Conservation (phyloP, 2,113 vertebrate species). For the Siphamia tubifer region DNA sequence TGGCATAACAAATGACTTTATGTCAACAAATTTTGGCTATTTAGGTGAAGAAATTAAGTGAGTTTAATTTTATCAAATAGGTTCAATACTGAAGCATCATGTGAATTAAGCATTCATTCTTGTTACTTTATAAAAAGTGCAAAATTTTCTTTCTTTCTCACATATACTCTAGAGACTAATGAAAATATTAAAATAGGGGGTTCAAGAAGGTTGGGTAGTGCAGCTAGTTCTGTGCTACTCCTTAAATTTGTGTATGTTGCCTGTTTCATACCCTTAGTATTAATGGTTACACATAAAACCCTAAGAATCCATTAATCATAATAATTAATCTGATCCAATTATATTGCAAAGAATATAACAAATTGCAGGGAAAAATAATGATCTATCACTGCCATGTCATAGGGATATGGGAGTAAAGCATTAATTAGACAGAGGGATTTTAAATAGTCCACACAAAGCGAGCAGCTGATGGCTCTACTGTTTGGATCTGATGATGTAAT, state of each 20-base stretch:
- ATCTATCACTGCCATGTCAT: slow-evolving; percentile 98
- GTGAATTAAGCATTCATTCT: neutral
- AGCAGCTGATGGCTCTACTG: slow-evolving; percentile 85
- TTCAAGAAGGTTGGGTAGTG: slow-evolving; percentile 63
- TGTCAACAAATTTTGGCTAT: neutral
- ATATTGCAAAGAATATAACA: slow-evolving; percentile 99
- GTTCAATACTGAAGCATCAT: neutral
- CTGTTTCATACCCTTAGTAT: slow-evolving; percentile 88
- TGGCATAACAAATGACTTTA: neutral
- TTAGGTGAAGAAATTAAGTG: neutral
- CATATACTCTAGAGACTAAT: neutral
- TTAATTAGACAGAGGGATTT: slow-evolving; percentile 97
- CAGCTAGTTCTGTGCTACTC: slow-evolving; percentile 81
- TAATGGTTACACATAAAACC: slow-evolving; percentile 92
- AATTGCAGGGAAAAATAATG: slow-evolving; percentile 99
- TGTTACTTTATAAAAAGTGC: neutral
- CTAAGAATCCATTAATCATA: slow-evolving; percentile 98
- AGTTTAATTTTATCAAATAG: neutral
- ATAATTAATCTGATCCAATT: slow-evolving; percentile 99
- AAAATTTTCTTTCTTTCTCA: neutral
- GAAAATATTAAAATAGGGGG: slow-evolving; percentile 67
- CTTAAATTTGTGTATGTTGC: slow-evolving; percentile 88
- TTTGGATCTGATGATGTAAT: slow-evolving; percentile 95
- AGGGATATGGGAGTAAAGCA: slow-evolving; percentile 94
- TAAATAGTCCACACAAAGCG: slow-evolving; percentile 83